phyloP scores from a whole-genome alignment of 2,888 invertebrate genomes.

The Anorthoa munda region DNA sequence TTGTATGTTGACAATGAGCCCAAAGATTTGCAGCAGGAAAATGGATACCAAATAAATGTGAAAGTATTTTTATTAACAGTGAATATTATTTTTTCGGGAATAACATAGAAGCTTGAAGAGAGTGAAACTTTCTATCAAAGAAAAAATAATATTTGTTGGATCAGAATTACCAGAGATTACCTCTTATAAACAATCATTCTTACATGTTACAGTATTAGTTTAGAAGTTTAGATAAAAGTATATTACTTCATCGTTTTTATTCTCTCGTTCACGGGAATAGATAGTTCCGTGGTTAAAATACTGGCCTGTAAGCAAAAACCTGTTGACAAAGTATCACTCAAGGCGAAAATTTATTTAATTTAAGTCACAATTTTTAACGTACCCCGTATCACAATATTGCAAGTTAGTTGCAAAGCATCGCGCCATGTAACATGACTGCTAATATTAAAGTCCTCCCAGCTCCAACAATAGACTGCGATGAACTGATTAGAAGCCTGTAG shows the following conservation, averaged over 20 bases:
- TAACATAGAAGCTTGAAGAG: too few relatives aligned
- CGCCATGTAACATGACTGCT: constrained; percentile 7
- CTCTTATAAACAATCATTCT: too few relatives aligned
- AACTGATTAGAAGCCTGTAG: constrained; percentile 38
- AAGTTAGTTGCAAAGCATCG: neutral
- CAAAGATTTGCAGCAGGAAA: neutral
- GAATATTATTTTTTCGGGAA: too few relatives aligned
- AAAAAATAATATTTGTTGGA: too few relatives aligned
- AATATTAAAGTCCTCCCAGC: constrained; percentile 4
- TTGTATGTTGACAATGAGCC: neutral
- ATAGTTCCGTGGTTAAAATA: neutral
- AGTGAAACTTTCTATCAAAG: too few relatives aligned
- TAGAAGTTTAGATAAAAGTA: too few relatives aligned
- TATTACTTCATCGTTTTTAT: too few relatives aligned
- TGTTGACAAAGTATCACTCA: neutral
- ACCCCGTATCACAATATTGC: neutral
- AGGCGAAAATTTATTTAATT: neutral
- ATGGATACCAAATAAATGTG: neutral
- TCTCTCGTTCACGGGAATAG: neutral
- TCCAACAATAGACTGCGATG: constrained; percentile 13
- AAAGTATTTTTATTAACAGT: neutral
- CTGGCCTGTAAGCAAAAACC: neutral
- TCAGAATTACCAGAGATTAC: too few relatives aligned
- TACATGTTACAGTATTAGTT: too few relatives aligned
- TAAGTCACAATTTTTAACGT: neutral